Base-by-base conservation (phyloP, 2,113 vertebrate genomes). In the Tyrannus savana region DNA sequence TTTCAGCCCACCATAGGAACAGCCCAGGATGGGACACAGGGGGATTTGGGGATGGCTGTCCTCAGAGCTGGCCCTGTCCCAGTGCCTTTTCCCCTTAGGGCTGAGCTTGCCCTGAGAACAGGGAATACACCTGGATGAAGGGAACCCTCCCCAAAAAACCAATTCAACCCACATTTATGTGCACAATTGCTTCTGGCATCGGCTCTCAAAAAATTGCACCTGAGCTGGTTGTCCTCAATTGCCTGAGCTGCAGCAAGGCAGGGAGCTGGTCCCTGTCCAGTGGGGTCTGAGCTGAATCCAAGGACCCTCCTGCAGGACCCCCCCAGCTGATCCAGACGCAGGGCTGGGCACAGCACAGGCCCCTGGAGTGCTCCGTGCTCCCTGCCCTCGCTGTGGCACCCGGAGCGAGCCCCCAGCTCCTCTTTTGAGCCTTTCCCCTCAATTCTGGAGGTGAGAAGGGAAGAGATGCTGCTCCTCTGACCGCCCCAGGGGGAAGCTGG, bases 291-390 rank as follows among this genome's bases (percentile, higher is more conserved):
- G 55, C 64, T 64, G 55, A 31, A 44, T 1, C 22, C 6, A 4
- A 23, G 50, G 42, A 50, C 27, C 5, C 14, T 72, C 66, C 46
- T 12, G 37, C 42, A 23, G 56, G 56, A 27, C 23, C 10, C 56
- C 7, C 0, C 18, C 9, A 8, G n/a, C 55, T 62, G 47, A 41
- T 6, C 53, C 9, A 3, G 25, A 30, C 1, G 0, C 0, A 1
- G 12, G 18, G 12, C 55, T 24, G n/a, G 71, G 59, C 23, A 12
- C 27, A 5, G 49, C 63, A 69, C 59, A 28, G 63, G 53, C 2
- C 4, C 77, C 24, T 2, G 0, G 0, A 1, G n/a, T 17, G 3
- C 33, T 66, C 2, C 0, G 12, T 44, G 35, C 39, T 10, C 24
- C 23, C 27, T 19, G 22, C 50, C 52, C 41, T 60, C 2, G 0